Conservation (phyloP, 2,797 vertebrate species). For the Setipinna tenuifilis region DNA sequence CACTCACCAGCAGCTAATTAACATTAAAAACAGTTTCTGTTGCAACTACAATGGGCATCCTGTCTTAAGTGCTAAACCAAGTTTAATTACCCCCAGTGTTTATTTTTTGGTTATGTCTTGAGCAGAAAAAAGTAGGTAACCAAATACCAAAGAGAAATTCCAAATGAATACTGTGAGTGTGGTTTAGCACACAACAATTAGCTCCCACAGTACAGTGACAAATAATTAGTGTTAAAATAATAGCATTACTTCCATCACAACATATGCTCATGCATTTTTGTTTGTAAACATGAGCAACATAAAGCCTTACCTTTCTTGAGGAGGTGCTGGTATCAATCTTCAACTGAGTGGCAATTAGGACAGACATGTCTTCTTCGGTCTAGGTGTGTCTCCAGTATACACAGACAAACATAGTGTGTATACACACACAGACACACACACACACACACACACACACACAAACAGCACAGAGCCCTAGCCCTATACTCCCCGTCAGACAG, state of each 20-base stretch:
- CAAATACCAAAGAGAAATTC: background rate
- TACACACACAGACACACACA: background rate
- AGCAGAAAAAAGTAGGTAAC: background rate
- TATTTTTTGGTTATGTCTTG: background rate
- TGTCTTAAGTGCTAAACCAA: background rate
- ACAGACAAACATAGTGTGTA: background rate
- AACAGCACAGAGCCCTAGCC: background rate
- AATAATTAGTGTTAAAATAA: background rate
- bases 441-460: constrained; percentile 31
- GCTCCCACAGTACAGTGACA: no score
- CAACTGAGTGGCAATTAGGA: constrained; percentile 77
- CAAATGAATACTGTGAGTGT: background rate
- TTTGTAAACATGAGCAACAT: constrained; percentile 20
- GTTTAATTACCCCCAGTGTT: background rate
- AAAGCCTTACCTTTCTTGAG: constrained; percentile 70
- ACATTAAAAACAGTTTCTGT: background rate
- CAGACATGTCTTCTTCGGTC: constrained; percentile 62
- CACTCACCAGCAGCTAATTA: background rate
- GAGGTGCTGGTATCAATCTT: constrained; percentile 71
- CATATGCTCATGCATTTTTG: background rate
- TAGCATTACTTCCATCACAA: background rate
- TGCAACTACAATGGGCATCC: background rate
- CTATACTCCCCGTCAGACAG: background rate
- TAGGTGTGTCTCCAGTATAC: background rate
- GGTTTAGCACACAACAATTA: background rate